Conservation (phyloP, 2,888 invertebrate genomes). For the Stramonita haemastoma region DNA sequence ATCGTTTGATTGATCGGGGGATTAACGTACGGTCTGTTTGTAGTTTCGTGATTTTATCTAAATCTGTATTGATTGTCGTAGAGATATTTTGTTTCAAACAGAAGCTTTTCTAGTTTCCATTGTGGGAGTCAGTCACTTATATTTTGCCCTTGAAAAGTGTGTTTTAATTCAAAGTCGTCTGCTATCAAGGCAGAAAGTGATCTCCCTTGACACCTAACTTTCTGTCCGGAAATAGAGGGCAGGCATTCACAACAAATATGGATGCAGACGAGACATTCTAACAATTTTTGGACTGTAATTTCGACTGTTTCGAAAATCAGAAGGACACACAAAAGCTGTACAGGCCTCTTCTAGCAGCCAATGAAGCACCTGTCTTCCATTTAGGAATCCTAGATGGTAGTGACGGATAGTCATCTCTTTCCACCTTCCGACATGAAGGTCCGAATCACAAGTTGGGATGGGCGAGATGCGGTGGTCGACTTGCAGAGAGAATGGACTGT, state of each 20-base stretch:
- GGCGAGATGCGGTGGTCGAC: constrained; percentile 71
- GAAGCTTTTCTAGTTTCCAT: not conserved
- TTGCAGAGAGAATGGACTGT: constrained; percentile 74
- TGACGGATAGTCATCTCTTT: constrained; percentile 75
- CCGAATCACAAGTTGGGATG: constrained; percentile 75
- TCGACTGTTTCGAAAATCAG: constrained; percentile 20
- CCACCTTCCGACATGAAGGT: constrained; percentile 73
- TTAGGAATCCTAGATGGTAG: constrained; percentile 72
- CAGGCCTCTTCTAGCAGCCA: not conserved
- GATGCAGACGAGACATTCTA: constrained; percentile 12
- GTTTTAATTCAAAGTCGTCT: constrained; percentile 12
- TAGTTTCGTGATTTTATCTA: not conserved
- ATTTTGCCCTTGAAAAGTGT: constrained; percentile 15
- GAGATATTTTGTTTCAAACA: not conserved
- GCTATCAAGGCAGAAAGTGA: constrained; percentile 5
- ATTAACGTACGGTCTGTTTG: not conserved
- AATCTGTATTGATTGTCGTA: not conserved
- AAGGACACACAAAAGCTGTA: not conserved
- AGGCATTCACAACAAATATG: constrained; percentile 38
- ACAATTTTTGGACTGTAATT: not conserved
- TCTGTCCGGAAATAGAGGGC: constrained; percentile 42
- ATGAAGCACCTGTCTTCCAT: constrained; percentile 14
- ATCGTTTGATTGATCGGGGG: not conserved
- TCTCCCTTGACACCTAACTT: constrained; percentile 11
- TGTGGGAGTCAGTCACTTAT: not conserved